Evolutionary conservation across 2,797 vertebrate genomes (phyloP).

Genomic region (Acanthornis magna): DNA sequence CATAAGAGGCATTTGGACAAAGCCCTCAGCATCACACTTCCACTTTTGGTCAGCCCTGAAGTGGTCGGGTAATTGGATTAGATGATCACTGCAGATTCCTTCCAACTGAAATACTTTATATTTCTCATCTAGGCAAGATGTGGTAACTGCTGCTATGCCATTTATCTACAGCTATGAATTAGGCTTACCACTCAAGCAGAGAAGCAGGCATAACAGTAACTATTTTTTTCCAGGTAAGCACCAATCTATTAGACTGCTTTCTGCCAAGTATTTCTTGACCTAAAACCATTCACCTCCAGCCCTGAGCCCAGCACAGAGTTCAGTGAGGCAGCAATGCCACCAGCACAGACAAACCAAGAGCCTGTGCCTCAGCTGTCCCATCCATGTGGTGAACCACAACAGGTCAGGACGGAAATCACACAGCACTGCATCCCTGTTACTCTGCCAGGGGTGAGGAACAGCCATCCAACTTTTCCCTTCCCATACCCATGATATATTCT

Average conservation of each 20-base stretch:
- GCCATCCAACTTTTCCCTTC: background rate
- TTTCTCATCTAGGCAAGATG: background rate
- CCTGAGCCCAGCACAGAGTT: background rate
- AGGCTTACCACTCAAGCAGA: background rate
- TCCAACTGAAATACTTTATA: background rate
- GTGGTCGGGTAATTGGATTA: background rate
- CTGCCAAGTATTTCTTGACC: background rate
- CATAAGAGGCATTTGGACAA: background rate
- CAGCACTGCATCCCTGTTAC: background rate
- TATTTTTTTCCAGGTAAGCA: background rate
- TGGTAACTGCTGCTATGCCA: background rate
- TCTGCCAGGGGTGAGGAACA: background rate
- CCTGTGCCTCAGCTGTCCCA: background rate
- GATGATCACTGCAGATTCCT: background rate
- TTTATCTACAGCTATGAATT: background rate
- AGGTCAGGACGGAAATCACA: background rate
- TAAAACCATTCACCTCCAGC: fast-evolving
- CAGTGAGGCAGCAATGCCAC: background rate
- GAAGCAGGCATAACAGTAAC: background rate
- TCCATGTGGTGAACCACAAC: background rate
- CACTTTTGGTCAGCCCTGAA: background rate
- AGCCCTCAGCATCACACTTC: background rate
- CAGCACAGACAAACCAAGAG: background rate
- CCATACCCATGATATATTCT: background rate
- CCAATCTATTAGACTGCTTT: background rate